These are phyloP conservation scores for Lophius americanus DNA, from an alignment of 2,797 vertebrate species.

Conservation along the genomic window DNA sequence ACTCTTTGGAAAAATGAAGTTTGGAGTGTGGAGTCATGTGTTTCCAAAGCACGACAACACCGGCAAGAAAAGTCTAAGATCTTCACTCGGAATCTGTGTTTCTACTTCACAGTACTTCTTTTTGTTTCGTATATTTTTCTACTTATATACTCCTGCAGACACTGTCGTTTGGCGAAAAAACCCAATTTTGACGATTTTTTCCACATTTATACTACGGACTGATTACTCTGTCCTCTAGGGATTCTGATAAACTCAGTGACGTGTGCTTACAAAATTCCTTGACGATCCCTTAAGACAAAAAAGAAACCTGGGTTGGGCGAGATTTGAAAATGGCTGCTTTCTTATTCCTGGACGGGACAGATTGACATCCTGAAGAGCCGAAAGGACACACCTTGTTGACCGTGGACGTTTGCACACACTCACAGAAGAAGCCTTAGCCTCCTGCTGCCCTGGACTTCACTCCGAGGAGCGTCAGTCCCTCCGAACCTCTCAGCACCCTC, in stretches of 20 bases:
- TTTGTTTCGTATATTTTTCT: constrained; percentile 79
- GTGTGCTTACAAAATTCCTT: constrained; percentile 50
- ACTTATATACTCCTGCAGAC: constrained; percentile 66
- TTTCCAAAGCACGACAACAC: constrained; percentile 49
- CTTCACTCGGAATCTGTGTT: constrained; percentile 73
- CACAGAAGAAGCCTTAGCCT: constrained; percentile 83
- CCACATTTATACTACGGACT: constrained; percentile 68
- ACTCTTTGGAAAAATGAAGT: not conserved
- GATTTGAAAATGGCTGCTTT: constrained; percentile 41
- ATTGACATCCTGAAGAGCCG: constrained; percentile 60
- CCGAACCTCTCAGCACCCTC: constrained; percentile 45
- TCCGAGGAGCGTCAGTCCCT: constrained; percentile 61
- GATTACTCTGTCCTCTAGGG: constrained; percentile 30
- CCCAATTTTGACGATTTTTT: constrained; percentile 60
- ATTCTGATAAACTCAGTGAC: constrained; percentile 35
- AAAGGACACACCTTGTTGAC: constrained; percentile 68
- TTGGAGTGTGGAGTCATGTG: constrained; percentile 4
- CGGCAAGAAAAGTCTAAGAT: constrained; percentile 58
- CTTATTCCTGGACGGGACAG: constrained; percentile 35
- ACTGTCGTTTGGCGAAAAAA: constrained; percentile 61
- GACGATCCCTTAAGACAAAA: constrained; percentile 47
- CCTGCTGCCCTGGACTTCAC: constrained; percentile 66
- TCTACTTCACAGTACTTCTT: constrained; percentile 71
- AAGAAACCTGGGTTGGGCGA: constrained; percentile 27
- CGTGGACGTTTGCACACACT: constrained; percentile 81